These are phyloP conservation scores for Alviniconcha strummeri DNA, from an alignment of 2,888 invertebrate species.

Conservation along the genomic window DNA sequence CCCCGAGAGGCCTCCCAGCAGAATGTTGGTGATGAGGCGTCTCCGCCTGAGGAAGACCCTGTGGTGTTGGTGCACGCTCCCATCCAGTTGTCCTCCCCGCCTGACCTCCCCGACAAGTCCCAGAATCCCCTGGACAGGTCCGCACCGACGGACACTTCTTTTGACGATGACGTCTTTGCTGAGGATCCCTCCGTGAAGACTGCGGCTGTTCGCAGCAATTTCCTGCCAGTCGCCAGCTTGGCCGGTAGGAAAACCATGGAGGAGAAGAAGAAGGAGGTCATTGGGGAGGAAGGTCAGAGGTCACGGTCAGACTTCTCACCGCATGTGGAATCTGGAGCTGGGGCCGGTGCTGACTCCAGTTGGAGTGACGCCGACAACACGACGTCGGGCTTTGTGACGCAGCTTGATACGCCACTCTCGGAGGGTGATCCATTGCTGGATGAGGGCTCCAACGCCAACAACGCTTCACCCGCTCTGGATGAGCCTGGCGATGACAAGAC, in stretches of 20 bases:
- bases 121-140: not conserved
- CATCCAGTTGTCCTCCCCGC: not conserved
- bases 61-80: not conserved
- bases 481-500: not conserved
- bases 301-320: not conserved
- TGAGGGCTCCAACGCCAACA: too few species aligned
- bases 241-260: not conserved
- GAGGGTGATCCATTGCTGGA: not conserved
- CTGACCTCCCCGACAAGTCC: not conserved
- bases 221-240: not conserved
- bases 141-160: slow-evolving; percentile 5
- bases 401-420: not conserved
- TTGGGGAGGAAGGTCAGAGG: not conserved
- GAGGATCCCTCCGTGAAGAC: not conserved
- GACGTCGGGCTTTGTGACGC: not conserved
- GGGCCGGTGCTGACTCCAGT: slow-evolving; percentile 11
- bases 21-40: not conserved
- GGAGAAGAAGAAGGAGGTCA: not conserved
- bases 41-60: too few species aligned
- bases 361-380: not conserved
- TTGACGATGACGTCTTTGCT: slow-evolving; percentile 20
- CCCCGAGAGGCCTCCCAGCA: not conserved
- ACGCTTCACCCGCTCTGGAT: not conserved
- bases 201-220: not conserved
- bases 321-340: slow-evolving; percentile 19